Evolutionary conservation across 2,797 vertebrate species (phyloP), one percentile per base, ranked within the genome.

Genomic region (Acanthurus leucopareius): DNA sequence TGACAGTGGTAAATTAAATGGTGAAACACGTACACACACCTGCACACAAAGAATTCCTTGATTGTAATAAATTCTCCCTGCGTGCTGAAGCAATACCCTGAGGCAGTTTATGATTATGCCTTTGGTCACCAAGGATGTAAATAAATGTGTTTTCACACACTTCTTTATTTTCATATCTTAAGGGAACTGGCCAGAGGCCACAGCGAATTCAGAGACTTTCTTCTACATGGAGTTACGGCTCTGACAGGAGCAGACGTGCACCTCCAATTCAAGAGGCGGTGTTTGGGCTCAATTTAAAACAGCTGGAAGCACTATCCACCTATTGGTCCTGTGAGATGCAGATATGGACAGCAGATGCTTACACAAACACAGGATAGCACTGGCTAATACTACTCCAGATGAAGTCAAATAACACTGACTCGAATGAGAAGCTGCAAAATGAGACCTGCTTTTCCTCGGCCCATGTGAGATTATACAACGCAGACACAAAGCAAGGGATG

Each of bases 61-160:
- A 74, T 35, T 76, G 65, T 61, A 77, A 71, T 45, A 77, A 84
- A 88, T 82, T 82, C 52, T 66, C 51, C 13, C 63, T 13, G 45
- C 63, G 56, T 71, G 79, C 53, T 20, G 56, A 78, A 42, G 65
- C 57, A 77, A 68, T 20, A 63, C 35, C 84, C 79, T 56, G 0
- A 56, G 83, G 86, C 79, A 22, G 72, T 79, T 88, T 69, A 75
- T 68, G 62, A 68, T 61, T 78, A 28, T 59, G 80, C 62, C 82
- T 87, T 74, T 82, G 62, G 75, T 84, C 58, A 20, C 69, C 64
- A 25, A 40, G 57, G 58, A 82, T 79, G 72, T 69, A 70, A 87
- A 86, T 86, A 77, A 76, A 88, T 85, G 64, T 49, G 60, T 71
- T 86, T 79, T 86, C 40, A 80, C 44, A 45, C 60, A 72, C 47